Base-by-base conservation (phyloP, 2,797 vertebrate genomes). In the Pitangus sulphuratus region DNA sequence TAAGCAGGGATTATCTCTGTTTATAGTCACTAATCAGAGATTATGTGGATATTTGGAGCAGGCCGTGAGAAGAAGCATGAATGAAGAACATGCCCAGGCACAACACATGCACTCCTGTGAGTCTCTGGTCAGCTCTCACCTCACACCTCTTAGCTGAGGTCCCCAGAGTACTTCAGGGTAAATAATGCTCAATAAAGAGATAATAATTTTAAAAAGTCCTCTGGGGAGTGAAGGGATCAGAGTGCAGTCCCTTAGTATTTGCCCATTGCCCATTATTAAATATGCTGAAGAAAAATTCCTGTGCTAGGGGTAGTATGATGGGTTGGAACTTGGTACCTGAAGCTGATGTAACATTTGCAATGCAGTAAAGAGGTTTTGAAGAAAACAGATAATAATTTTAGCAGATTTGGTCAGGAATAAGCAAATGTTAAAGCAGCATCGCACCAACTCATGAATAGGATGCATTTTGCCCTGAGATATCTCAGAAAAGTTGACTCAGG, bases 401-500 rank as follows among this genome's bases (percentile, higher is more conserved):
- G 39, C 54, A 87, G 61, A 75, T 82, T 87, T 70, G 62, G 42
- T 65, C 40, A 58, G n/a, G 61, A 93, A 80, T 48, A 81, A 94
- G 48, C 33, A 72, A 89, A 82, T 56, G 30, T 56, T 79, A 87
- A 93, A 84, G 50, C 64, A 78, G 21, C 51, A 48, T 87, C 58
- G 77, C 64, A 79, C n/a, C 0, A 0, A 33, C 45, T 87, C 22
- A 14, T n/a, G 48, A 91, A 33, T 14, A 83, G 26, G 58, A 68
- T 75, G 20, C 4, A 28, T 91, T 89, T 87, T 87, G 57, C 89
- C 61, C 61, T 70, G 57, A 85, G 82, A 42, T 65, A 74, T 45
- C 92, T 90, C 79, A 71, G 90, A 61, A 84, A 94, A 89, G 81
- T 95, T 96, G 92, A 89, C 84, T 95, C 65, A 60, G 81, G 65